These are phyloP conservation scores for Electrophaes corylata DNA, from an alignment of 2,888 invertebrate species.

Conservation along the genomic window DNA sequence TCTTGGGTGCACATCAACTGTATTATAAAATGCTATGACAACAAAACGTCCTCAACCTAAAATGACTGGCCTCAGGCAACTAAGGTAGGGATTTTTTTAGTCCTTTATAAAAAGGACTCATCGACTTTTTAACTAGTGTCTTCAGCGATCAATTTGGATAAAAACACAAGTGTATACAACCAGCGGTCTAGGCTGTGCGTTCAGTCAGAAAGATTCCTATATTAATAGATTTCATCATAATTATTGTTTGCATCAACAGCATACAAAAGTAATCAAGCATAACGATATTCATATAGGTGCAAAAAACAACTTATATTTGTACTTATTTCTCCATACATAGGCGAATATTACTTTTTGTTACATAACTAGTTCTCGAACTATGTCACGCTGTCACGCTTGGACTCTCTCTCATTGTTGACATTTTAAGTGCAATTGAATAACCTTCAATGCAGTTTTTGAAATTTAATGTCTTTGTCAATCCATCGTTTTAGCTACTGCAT, in stretches of 20 bases:
- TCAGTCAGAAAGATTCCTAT: too few relatives aligned
- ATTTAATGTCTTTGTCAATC: background rate
- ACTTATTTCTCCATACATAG: slow-evolving; percentile 19
- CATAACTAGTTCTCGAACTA: slow-evolving; percentile 28
- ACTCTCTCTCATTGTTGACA: slow-evolving; percentile 27
- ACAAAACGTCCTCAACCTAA: too few relatives aligned
- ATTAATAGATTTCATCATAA: background rate
- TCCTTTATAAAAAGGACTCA: too few relatives aligned
- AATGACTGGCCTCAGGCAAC: too few relatives aligned
- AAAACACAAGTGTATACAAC: too few relatives aligned
- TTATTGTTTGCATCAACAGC: slow-evolving; percentile 11
- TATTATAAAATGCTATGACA: too few relatives aligned
- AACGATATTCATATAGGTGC: slow-evolving; percentile 3
- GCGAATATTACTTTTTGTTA: slow-evolving; percentile 16
- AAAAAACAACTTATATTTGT: slow-evolving; percentile 4
- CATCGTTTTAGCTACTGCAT: too few relatives aligned
- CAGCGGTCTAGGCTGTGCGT: too few relatives aligned
- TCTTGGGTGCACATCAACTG: too few relatives aligned
- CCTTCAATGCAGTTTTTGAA: slow-evolving; percentile 14
- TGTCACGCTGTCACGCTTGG: slow-evolving; percentile 32
- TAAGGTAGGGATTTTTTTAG: too few relatives aligned
- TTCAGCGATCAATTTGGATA: too few relatives aligned
- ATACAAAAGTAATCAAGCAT: slow-evolving; percentile 6
- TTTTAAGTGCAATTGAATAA: slow-evolving; percentile 9
- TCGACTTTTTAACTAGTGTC: too few relatives aligned